Evolutionary conservation across 2,797 vertebrate genomes (phyloP).

Genomic region (Crenuchus spilurus): DNA sequence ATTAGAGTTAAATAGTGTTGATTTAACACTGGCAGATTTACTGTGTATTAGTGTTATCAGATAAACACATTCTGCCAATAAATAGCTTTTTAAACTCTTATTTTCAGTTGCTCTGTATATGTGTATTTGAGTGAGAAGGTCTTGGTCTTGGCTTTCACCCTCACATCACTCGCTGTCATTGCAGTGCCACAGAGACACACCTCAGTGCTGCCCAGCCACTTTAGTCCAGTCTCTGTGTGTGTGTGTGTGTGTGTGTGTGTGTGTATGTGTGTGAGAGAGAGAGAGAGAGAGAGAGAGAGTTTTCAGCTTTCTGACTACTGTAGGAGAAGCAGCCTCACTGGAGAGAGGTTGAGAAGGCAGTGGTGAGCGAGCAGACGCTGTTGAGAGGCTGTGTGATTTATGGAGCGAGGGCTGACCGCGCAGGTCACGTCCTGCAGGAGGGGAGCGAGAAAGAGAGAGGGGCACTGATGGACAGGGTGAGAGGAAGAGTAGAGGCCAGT

Average conservation of each 20-base stretch:
- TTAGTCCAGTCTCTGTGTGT: constrained; percentile 50
- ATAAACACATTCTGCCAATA: too few species aligned
- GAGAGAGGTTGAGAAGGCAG: constrained; percentile 57
- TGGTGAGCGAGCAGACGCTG: constrained; percentile 32
- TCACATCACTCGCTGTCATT: constrained; percentile 50
- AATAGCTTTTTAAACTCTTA: too few species aligned
- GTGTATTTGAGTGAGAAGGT: constrained; percentile 51
- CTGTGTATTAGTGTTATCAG: too few species aligned
- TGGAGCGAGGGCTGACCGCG: constrained; percentile 64
- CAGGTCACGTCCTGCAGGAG: constrained; percentile 57
- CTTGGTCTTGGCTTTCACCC: constrained; percentile 48
- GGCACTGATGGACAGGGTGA: constrained; percentile 6
- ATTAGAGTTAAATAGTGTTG: too few species aligned
- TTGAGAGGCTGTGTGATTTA: constrained; percentile 67
- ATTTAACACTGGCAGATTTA: too few species aligned
- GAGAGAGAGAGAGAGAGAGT: constrained; percentile 46
- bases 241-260: constrained; percentile 17
- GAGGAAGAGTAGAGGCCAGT: constrained; percentile 1
- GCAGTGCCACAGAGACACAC: constrained; percentile 68
- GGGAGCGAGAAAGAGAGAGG: constrained; percentile 34
- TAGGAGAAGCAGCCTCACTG: constrained; percentile 59
- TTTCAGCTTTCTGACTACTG: constrained; percentile 64
- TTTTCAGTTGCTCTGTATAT: constrained; percentile 51
- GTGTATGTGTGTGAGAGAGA: constrained; percentile 13
- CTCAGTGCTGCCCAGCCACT: constrained; percentile 55